A percentile compares a stretch with the other conserved stretches of the same genome.
phyloP scores from a whole-genome alignment of 2,797 vertebrate genomes.

The Fistularia tabacaria region DNA sequence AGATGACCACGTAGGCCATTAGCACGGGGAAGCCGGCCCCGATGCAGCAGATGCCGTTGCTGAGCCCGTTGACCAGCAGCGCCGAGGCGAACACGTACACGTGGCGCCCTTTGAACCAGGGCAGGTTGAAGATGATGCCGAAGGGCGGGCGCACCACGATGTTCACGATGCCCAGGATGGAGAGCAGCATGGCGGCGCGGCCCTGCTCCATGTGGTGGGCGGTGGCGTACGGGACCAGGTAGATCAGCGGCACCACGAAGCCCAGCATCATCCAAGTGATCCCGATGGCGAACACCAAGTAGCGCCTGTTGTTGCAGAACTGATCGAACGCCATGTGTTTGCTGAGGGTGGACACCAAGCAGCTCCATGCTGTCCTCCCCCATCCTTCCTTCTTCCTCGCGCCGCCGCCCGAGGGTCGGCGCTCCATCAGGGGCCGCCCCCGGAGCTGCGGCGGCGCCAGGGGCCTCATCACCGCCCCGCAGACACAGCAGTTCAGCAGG shows the following conservation, averaged over 20 bases:
- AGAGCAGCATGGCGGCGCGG: slow-evolving; percentile 83
- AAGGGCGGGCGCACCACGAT: slow-evolving; percentile 83
- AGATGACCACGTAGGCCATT: slow-evolving; percentile 76
- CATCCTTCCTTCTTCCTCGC: slow-evolving; percentile 24
- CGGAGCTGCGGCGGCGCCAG: slow-evolving; percentile 47
- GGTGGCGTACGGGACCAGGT: slow-evolving; percentile 87
- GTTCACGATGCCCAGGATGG: slow-evolving; percentile 86
- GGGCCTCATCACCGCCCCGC: slow-evolving; percentile 89
- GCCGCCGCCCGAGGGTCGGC: slow-evolving; percentile 13
- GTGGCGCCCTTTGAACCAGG: slow-evolving; percentile 76
- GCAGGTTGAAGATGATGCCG: slow-evolving; percentile 77
- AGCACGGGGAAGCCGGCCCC: slow-evolving; percentile 76
- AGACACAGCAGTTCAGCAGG: slow-evolving; percentile 88
- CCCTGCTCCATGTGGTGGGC: slow-evolving; percentile 72
- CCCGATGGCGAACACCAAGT: slow-evolving; percentile 78
- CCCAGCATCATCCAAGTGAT: slow-evolving; percentile 89
- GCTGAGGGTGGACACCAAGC: slow-evolving; percentile 55
- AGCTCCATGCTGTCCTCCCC: slow-evolving; percentile 3
- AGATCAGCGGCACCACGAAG: slow-evolving; percentile 83
- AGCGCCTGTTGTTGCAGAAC: slow-evolving; percentile 79
- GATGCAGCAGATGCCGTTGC: slow-evolving; percentile 83
- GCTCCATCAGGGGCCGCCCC: slow-evolving; percentile 48
- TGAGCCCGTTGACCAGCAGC: slow-evolving; percentile 82
- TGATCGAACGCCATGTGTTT: slow-evolving; percentile 90
- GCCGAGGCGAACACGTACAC: slow-evolving; percentile 83